Conservation (phyloP, 2,888 invertebrate species). For the Lissonota sp. region DNA sequence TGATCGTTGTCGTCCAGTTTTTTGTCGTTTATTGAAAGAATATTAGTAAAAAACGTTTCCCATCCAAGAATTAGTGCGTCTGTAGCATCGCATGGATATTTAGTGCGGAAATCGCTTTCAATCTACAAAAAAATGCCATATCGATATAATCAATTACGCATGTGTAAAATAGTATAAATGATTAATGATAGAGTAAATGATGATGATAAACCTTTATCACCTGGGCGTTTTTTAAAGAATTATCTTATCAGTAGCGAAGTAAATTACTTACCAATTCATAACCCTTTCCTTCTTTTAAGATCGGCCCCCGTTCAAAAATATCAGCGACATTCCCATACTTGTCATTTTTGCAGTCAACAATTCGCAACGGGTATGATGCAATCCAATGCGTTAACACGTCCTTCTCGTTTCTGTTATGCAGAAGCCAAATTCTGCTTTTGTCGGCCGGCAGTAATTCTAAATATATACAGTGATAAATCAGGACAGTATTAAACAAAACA, state of each 20-base stretch:
- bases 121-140: neutral
- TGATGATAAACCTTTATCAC: too few relatives aligned
- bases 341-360: neutral
- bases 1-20: neutral
- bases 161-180: neutral
- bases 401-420: neutral
- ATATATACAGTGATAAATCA: neutral
- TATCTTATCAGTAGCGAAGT: neutral
- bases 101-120: neutral
- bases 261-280: neutral
- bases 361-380: neutral
- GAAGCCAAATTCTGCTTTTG: neutral
- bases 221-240: neutral
- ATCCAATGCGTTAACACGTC: neutral
- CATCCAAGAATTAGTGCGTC: neutral
- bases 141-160: neutral
- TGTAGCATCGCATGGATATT: neutral
- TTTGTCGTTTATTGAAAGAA: neutral
- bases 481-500: neutral
- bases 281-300: neutral
- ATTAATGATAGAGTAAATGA: neutral
- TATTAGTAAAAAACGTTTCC: constrained; percentile 3
- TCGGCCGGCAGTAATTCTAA: neutral
- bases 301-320: neutral
- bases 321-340: neutral